Evolutionary conservation across 2,888 invertebrate species (phyloP).

Genomic region (Dolomedes plantarius): DNA sequence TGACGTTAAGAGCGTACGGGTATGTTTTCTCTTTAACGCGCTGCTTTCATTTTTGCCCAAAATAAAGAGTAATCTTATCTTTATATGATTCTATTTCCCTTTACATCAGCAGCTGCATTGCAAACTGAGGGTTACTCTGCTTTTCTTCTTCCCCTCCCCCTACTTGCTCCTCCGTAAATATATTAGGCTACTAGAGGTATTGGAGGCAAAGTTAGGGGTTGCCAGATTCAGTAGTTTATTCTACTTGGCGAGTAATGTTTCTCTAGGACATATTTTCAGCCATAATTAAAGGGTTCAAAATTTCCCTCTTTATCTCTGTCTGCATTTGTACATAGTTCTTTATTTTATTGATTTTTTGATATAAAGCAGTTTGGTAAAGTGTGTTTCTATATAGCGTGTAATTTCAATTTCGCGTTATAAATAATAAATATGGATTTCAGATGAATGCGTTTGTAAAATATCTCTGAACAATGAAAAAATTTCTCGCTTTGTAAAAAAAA

Average conservation of each 20-base stretch:
- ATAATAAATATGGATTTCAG: too few relatives aligned
- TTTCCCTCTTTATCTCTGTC: too few relatives aligned
- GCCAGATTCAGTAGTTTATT: neutral
- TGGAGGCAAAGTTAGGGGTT: neutral
- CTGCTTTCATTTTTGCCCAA: constrained; percentile 46
- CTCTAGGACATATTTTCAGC: too few relatives aligned
- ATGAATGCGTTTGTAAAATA: too few relatives aligned
- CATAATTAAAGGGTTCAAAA: too few relatives aligned
- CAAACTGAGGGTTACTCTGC: constrained; percentile 49
- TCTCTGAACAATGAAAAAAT: too few relatives aligned
- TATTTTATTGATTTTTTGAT: too few relatives aligned
- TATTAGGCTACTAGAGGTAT: constrained; percentile 26
- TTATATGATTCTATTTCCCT: constrained; percentile 50
- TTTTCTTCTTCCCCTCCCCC: neutral
- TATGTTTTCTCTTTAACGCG: constrained; percentile 8
- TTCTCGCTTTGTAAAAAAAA: too few relatives aligned
- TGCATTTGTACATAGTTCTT: too few relatives aligned
- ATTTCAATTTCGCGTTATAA: too few relatives aligned
- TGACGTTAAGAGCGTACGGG: neutral
- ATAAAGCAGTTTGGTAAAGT: too few relatives aligned
- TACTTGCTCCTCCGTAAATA: constrained; percentile 7
- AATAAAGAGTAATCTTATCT: constrained; percentile 67
- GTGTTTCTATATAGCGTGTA: too few relatives aligned
- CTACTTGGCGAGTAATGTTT: neutral
- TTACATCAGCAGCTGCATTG: constrained; percentile 53